Evolutionary conservation across 2,888 invertebrate genomes (phyloP), one percentile per base, ranked within the genome.

Genomic region (Rugalucina vietnamica): DNA sequence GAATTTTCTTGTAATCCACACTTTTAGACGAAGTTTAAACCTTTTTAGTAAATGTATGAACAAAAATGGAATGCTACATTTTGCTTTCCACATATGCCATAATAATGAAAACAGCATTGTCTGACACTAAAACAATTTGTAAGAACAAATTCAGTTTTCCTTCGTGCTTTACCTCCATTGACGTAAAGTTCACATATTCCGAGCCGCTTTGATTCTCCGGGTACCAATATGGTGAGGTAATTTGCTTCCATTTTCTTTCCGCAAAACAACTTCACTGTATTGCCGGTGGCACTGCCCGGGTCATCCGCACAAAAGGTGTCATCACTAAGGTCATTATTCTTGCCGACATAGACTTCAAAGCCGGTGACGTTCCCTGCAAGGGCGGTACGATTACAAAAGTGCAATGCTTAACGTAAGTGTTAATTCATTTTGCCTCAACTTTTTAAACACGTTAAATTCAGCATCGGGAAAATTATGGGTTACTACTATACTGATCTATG

Each of bases 161-260:
- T 49, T n/a, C 14, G 14, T n/a, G 14, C n/a, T 69, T 36, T 76
- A 85, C 87, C 84, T 12, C 27, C 50, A 12, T 82, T 79, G 14
- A 85, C 39, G 29, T 77, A 36, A 14, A 87, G 54, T 60, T 85
- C 82, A 71, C 87, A 87, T 12, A 87, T 69, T 43, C 83, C 85
- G 27, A 85, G 79, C 8, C 43, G 69, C 49, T 73, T 80, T 8
- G 50, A 65, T 18, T 71, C 49, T 3, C 72, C 82, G n/a, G 49
- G 72, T 8, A 85, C 37, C n/a, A 57, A 43, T 27, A 87, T 50
- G 10, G 85, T 83, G 12, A 87, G 50, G 69, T 79, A 83, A 1
- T 72, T 32, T 14, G 82, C 79, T 14, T 37, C 34, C 73, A 82
- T 73, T 34, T 65, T 39, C 24, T 43, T 24, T 14, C 29, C 21